Conservation (phyloP, 2,797 vertebrate genomes). For the Lagodon rhomboides region DNA sequence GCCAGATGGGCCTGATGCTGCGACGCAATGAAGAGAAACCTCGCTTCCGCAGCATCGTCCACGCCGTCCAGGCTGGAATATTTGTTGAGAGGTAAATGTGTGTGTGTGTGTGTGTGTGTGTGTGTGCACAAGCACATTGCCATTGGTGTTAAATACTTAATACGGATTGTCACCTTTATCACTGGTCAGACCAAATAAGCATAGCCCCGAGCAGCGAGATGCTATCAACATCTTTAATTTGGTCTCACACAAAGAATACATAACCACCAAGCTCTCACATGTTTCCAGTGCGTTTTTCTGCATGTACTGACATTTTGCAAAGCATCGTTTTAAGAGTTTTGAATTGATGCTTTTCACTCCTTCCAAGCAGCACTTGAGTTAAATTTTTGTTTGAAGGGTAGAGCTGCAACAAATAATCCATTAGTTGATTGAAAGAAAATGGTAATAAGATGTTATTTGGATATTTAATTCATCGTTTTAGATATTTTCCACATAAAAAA, state of each 20-base stretch:
- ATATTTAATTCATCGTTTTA: background rate
- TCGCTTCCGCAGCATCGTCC: slow-evolving; percentile 96
- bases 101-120: background rate
- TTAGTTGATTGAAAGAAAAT: background rate
- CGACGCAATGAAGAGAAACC: slow-evolving; percentile 95
- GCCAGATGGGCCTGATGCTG: slow-evolving; percentile 98
- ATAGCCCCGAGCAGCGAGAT: slow-evolving; percentile 26
- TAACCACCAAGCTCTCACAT: background rate
- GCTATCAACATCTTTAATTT: slow-evolving; percentile 50
- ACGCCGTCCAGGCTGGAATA: slow-evolving; percentile 98
- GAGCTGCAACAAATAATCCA: background rate
- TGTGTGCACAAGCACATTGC: slow-evolving; percentile 21
- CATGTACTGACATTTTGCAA: background rate
- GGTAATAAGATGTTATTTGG: background rate
- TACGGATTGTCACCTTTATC: slow-evolving; percentile 30
- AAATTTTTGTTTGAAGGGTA: background rate
- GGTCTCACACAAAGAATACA: slow-evolving; percentile 19
- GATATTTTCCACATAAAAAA: background rate
- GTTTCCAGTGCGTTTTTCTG: slow-evolving; percentile 4
- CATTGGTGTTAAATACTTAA: slow-evolving; percentile 49
- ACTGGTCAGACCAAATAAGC: slow-evolving; percentile 14
- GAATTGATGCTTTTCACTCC: background rate
- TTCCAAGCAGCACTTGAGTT: background rate
- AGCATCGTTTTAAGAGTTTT: background rate
- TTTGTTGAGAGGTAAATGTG: slow-evolving; percentile 94